Conservation (phyloP, 2,113 vertebrate genomes). For the Rhegmatorhina hoffmannsi region DNA sequence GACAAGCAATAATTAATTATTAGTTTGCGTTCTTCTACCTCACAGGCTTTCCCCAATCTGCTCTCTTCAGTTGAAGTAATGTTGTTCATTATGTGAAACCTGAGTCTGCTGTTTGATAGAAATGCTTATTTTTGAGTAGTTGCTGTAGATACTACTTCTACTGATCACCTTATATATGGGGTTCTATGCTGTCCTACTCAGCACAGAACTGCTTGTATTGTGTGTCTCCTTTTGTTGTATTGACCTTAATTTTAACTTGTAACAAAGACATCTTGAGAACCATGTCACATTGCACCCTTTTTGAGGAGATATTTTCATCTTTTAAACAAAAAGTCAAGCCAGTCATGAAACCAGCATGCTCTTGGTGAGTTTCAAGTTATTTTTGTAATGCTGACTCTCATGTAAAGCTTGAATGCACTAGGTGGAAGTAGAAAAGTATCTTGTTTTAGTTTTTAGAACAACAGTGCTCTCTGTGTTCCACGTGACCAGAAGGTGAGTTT, state of each 20-base stretch:
- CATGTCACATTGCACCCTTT: neutral
- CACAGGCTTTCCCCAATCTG: neutral
- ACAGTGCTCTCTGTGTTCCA: rapidly evolving
- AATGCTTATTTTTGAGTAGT: neutral
- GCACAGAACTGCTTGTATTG: neutral
- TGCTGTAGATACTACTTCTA: neutral
- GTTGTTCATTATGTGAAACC: neutral
- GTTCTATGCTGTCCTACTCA: neutral
- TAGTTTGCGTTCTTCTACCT: neutral
- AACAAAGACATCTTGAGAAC: rapidly evolving
- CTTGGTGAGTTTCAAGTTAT: neutral
- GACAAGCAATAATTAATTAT: neutral
- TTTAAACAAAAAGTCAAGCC: neutral
- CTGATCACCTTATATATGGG: neutral
- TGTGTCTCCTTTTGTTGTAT: neutral
- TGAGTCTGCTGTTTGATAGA: neutral
- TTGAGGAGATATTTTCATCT: neutral
- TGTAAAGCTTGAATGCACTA: neutral
- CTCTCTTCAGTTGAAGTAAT: neutral
- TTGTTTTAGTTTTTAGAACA: neutral
- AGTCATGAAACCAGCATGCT: neutral
- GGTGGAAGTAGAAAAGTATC: neutral
- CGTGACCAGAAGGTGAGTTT: neutral
- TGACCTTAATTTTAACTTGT: neutral
- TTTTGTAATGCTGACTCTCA: neutral